A percentile compares a stretch with the other conserved stretches of the same genome.
phyloP scores from a whole-genome alignment of 2,113 vertebrate species.

The Stomatorhinus ivindoensis region DNA sequence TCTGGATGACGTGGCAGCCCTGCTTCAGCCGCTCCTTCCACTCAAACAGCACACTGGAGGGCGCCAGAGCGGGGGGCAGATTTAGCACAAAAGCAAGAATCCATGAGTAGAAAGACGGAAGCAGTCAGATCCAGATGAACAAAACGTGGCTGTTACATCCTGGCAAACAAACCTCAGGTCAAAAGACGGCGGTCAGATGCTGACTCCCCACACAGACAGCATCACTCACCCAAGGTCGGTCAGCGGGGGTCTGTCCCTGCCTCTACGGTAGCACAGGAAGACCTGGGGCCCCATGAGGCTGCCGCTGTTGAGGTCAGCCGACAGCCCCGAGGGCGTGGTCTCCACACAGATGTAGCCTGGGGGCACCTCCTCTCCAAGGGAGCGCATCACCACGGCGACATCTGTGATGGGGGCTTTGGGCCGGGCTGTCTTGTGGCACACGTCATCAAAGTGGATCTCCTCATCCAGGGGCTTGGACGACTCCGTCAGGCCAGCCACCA shows the following conservation, averaged over 20 bases:
- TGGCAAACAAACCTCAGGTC: not conserved
- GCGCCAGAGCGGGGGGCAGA: not conserved
- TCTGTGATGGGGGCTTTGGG: conserved; percentile 93
- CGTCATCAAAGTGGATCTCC: conserved; percentile 86
- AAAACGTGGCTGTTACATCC: not conserved
- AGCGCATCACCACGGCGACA: conserved; percentile 85
- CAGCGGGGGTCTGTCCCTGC: conserved; percentile 91
- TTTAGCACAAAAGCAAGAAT: not conserved
- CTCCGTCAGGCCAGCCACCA: conserved; percentile 90
- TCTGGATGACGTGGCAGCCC: conserved; percentile 91
- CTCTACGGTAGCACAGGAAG: conserved; percentile 88
- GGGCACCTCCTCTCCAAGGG: conserved; percentile 89
- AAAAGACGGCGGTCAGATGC: not conserved
- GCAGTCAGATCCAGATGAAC: not conserved
- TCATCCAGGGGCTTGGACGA: conserved; percentile 88
- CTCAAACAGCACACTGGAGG: conserved; percentile 81
- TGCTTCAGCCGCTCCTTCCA: conserved; percentile 94
- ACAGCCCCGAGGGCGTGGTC: conserved; percentile 81
- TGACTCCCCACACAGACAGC: not conserved
- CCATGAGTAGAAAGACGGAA: not conserved
- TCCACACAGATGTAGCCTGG: conserved; percentile 83
- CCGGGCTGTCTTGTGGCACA: conserved; percentile 75
- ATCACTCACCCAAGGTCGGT: conserved; percentile 90
- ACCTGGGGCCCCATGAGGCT: conserved; percentile 91
- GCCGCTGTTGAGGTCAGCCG: conserved; percentile 90